phyloP scores from a whole-genome alignment of 2,888 invertebrate genomes.

The Salpingus planirostris region DNA sequence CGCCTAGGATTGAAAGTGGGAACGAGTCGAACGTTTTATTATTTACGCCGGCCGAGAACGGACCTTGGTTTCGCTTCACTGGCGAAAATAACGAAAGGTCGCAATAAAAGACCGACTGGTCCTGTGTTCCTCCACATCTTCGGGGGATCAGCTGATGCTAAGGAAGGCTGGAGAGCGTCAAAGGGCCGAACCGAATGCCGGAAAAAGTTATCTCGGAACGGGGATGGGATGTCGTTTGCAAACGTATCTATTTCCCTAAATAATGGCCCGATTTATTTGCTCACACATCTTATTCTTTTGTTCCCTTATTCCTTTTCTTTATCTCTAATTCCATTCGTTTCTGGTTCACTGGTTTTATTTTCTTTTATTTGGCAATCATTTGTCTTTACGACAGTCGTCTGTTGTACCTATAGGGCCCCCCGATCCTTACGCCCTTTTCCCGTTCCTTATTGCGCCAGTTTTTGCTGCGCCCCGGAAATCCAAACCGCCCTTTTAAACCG shows the following conservation, averaged over 20 bases:
- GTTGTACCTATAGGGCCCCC: conserved; percentile 12
- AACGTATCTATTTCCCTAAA: conserved; percentile 31
- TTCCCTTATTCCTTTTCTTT: conserved; percentile 21
- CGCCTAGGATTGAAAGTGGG: no score
- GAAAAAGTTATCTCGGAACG: conserved; percentile 17
- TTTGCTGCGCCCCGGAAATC: conserved; percentile 2
- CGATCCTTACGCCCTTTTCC: conserved; percentile 9
- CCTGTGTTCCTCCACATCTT: no score
- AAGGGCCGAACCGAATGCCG: no score
- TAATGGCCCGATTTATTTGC: conserved; percentile 29
- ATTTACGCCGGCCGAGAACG: no score
- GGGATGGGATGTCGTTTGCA: conserved; percentile 16
- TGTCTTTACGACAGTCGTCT: conserved; percentile 24
- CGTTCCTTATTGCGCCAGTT: conserved; percentile 1
- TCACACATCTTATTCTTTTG: conserved; percentile 26
- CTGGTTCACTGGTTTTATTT: conserved; percentile 27
- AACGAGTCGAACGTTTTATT: no score
- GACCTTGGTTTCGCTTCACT: no score
- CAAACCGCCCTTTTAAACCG: conserved; percentile 2
- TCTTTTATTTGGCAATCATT: conserved; percentile 30
- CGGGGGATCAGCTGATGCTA: no score
- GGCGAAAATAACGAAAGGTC: no score
- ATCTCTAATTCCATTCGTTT: conserved; percentile 27
- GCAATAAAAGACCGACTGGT: no score
- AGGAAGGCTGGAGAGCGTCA: no score